Evolutionary conservation across 2,797 vertebrate genomes (phyloP).

Genomic region (Chrysocyon brachyurus): DNA sequence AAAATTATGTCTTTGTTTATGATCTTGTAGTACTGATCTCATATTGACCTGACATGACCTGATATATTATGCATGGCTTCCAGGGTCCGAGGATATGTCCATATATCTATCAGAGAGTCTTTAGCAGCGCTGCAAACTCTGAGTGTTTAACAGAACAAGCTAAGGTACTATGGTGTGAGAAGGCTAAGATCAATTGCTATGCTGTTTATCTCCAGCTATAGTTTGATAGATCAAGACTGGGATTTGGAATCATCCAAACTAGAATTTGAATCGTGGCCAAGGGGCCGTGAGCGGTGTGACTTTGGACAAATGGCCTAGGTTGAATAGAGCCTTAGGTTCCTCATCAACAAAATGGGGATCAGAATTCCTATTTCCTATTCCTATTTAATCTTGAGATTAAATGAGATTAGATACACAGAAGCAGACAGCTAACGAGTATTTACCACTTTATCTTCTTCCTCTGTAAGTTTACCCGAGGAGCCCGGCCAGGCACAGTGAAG

Average conservation of each 20-base stretch:
- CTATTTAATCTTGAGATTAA: background rate
- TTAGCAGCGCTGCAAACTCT: background rate
- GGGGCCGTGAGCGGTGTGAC: background rate
- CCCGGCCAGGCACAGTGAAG: background rate
- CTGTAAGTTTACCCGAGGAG: background rate
- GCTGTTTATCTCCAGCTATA: background rate
- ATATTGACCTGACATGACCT: conserved; percentile 67
- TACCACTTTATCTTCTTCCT: background rate
- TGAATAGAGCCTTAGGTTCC: background rate
- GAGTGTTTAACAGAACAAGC: background rate
- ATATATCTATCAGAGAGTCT: conserved; percentile 41
- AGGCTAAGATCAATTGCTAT: background rate
- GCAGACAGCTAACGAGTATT: background rate
- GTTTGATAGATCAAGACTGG: background rate
- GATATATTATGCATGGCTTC: conserved; percentile 62
- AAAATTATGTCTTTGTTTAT: conserved; percentile 75
- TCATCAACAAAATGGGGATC: background rate
- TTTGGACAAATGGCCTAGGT: background rate
- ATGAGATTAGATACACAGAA: background rate
- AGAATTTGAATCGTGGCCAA: background rate
- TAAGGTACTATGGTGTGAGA: background rate
- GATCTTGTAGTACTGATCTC: conserved; percentile 56
- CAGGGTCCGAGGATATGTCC: background rate
- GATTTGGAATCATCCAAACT: background rate
- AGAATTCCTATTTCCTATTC: background rate